Evolutionary conservation across 2,888 invertebrate genomes (phyloP).

Genomic region (Torymus texanus): DNA sequence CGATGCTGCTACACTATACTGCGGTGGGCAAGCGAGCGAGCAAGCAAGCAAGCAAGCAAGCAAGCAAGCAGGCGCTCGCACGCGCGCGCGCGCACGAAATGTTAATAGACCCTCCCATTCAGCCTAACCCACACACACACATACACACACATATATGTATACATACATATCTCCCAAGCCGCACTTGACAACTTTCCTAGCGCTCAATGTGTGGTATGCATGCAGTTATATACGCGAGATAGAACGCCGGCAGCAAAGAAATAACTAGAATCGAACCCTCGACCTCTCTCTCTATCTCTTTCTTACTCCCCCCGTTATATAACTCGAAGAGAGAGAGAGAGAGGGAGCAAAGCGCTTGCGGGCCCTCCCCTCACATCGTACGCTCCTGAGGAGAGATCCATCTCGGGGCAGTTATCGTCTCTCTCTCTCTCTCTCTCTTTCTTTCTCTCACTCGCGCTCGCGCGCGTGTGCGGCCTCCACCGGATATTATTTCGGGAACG

Average conservation of each 20-base stretch:
- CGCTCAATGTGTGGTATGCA: no score
- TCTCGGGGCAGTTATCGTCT: conserved; percentile 6
- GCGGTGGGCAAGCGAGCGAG: no score
- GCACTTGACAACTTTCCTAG: no score
- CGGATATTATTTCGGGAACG: conserved; percentile 57
- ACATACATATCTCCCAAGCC: no score
- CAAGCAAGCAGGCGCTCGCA: no score
- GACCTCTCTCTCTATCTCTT: conserved; percentile 9
- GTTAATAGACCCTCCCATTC: conserved; percentile 2
- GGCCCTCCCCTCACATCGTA: not conserved
- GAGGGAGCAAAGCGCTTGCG: not conserved
- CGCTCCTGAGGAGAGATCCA: conserved; percentile 13
- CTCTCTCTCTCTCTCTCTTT: not conserved
- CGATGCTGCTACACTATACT: no score
- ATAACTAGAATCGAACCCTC: conserved; percentile 22
- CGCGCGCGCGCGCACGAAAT: not conserved
- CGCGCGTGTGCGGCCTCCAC: conserved; percentile 43
- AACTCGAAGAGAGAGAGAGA: conserved; percentile 22
- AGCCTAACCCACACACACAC: not conserved
- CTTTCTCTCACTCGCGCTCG: not conserved
- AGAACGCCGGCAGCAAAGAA: not conserved
- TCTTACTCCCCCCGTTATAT: conserved; percentile 23
- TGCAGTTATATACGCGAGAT: not conserved
- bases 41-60: no score
- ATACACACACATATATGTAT: not conserved